A percentile compares a stretch with the other conserved stretches of the same genome.
These are phyloP conservation scores for Urocyon cinereoargenteus DNA, from an alignment of 2,797 vertebrate genomes.

Conservation along the genomic window DNA sequence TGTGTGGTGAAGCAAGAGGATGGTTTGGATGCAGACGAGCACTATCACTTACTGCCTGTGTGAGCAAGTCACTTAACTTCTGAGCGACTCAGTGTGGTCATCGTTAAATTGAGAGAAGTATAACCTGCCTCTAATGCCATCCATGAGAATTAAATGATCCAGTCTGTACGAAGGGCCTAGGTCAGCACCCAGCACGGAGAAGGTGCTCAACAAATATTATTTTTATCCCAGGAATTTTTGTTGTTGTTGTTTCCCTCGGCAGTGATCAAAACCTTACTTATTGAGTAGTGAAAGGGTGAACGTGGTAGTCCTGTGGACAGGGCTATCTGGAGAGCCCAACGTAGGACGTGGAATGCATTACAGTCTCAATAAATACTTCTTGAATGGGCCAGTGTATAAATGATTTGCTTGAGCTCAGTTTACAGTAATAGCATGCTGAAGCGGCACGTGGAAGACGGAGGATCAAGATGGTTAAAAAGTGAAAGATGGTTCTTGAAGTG, in stretches of 20 bases:
- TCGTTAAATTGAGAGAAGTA: rapidly evolving
- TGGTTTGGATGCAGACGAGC: background rate
- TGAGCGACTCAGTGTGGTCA: rapidly evolving
- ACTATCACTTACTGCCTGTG: rapidly evolving
- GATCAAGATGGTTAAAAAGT: background rate
- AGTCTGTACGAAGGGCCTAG: background rate
- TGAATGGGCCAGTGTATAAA: background rate
- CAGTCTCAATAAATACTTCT: background rate
- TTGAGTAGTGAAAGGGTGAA: background rate
- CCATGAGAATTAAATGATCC: too few species aligned
- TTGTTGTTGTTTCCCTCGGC: background rate
- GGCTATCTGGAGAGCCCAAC: background rate
- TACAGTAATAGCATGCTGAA: background rate
- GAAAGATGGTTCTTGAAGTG: background rate
- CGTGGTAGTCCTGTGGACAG: background rate
- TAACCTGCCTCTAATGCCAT: rapidly evolving
- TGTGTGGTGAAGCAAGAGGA: background rate
- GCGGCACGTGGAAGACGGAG: rapidly evolving
- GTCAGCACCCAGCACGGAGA: background rate
- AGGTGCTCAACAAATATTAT: background rate
- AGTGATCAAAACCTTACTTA: background rate
- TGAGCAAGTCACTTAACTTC: background rate
- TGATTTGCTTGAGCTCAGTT: background rate
- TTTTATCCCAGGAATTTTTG: background rate
- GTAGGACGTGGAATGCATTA: rapidly evolving